Conservation (phyloP, 1,140 invertebrate genomes). For the Drosophila serrata region DNA sequence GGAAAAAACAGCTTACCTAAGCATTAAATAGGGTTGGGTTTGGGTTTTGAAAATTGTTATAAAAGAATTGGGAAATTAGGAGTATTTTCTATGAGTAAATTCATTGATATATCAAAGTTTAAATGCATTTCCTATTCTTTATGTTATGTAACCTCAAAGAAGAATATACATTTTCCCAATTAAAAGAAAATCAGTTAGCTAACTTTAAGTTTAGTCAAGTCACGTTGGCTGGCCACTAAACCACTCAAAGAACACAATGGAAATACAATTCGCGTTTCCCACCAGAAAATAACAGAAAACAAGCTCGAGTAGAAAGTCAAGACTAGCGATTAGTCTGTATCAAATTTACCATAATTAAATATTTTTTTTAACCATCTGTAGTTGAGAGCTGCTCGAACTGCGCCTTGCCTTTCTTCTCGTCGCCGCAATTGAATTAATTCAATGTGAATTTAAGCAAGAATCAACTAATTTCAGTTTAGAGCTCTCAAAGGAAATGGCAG, state of each 20-base stretch:
- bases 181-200: conserved; percentile 9
- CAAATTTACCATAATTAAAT: conserved; percentile 45
- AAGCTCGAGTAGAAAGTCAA: conserved; percentile 38
- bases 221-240: conserved; percentile 5
- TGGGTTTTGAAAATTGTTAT: not conserved
- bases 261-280: conserved; percentile 19
- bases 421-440: conserved; percentile 50
- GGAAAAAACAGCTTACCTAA: conserved; percentile 15
- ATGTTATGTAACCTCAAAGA: not conserved
- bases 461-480: conserved; percentile 41
- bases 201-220: conserved; percentile 1
- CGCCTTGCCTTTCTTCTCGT: conserved; percentile 26
- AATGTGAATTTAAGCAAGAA: conserved; percentile 45
- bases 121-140: not conserved
- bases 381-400: conserved; percentile 18
- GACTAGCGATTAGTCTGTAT: conserved; percentile 10
- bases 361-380: conserved; percentile 40
- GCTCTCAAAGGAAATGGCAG: conserved; percentile 45
- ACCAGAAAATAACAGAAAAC: conserved; percentile 8
- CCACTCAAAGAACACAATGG: conserved; percentile 25
- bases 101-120: not conserved
- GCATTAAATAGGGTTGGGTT: conserved; percentile 1
- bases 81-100: not conserved
- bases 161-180: conserved; percentile 1
- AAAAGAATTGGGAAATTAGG: not conserved